Conservation (phyloP, 2,797 vertebrate species). For the Coreius guichenoti region DNA sequence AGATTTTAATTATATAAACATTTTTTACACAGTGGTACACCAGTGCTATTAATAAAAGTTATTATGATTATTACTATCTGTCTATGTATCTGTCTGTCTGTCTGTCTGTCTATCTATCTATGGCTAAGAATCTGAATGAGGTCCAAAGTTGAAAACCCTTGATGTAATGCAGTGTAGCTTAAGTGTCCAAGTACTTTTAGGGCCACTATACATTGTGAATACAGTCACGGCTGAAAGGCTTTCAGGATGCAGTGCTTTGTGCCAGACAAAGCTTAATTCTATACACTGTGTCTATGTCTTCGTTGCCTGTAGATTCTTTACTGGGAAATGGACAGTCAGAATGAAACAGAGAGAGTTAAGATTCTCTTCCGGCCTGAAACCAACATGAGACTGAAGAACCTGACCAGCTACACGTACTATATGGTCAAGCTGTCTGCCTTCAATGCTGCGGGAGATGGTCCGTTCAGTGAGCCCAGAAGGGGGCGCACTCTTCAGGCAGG, state of each 20-base stretch:
- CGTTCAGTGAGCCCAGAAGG: slow-evolving; percentile 83
- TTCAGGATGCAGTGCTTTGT: background rate
- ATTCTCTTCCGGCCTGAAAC: slow-evolving; percentile 92
- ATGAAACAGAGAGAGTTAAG: slow-evolving; percentile 89
- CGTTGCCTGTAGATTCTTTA: slow-evolving; percentile 84
- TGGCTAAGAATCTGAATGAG: background rate
- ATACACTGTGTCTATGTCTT: background rate
- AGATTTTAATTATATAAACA: background rate
- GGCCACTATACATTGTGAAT: background rate
- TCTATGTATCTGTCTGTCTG: too few relatives aligned
- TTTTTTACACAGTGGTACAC: background rate
- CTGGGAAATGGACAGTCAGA: slow-evolving; percentile 88
- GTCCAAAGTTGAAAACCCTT: background rate
- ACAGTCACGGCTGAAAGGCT: background rate
- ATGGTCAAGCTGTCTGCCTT: slow-evolving; percentile 90
- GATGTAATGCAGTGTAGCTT: background rate
- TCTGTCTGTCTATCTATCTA: too few relatives aligned
- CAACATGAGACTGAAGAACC: slow-evolving; percentile 83
- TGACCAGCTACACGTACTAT: slow-evolving; percentile 91
- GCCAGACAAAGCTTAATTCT: background rate
- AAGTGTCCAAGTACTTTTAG: background rate
- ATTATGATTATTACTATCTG: too few relatives aligned
- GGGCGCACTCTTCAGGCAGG: slow-evolving; percentile 90
- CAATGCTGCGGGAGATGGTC: slow-evolving; percentile 92
- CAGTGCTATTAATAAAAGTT: background rate